A percentile compares a stretch with the other conserved stretches of the same genome.
Evolutionary conservation across 2,797 vertebrate species (phyloP).

Genomic region (Hypotaenidia okinawae): DNA sequence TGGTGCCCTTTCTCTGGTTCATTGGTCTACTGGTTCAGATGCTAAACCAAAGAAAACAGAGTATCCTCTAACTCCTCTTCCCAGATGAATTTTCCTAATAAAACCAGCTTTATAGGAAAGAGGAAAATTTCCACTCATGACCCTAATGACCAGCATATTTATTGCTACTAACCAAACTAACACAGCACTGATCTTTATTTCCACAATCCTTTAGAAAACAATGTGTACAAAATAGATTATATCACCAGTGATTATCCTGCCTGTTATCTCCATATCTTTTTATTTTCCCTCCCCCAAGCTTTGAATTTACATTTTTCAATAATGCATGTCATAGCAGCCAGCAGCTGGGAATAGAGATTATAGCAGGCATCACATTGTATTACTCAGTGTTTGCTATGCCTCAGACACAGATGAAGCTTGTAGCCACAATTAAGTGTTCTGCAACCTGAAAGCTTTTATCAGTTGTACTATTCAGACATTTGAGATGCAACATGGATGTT

Average conservation of each 20-base stretch:
- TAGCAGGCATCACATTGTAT: neutral
- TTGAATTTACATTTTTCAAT: neutral
- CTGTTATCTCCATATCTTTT: fast-evolving
- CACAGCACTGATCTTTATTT: neutral
- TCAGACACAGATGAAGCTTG: neutral
- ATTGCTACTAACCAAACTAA: neutral
- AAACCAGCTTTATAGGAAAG: neutral
- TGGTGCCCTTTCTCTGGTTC: neutral
- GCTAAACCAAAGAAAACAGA: neutral
- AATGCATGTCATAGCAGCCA: neutral
- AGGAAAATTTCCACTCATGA: neutral
- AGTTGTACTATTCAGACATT: neutral
- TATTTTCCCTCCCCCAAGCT: neutral
- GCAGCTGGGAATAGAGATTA: neutral
- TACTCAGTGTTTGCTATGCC: neutral
- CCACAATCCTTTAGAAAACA: neutral
- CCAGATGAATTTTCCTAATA: neutral
- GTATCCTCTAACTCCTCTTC: neutral
- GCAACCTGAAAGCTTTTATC: neutral
- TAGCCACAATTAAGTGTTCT: neutral
- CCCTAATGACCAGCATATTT: neutral
- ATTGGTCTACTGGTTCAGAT: neutral
- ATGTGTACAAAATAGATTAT: neutral
- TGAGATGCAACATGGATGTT: neutral
- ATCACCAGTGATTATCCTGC: neutral